Percentiles rank a stretch among this genome's conserved stretches.
These are phyloP conservation scores for Pterocles orientalis DNA, from an alignment of 2,113 vertebrate species.

Conservation along the genomic window DNA sequence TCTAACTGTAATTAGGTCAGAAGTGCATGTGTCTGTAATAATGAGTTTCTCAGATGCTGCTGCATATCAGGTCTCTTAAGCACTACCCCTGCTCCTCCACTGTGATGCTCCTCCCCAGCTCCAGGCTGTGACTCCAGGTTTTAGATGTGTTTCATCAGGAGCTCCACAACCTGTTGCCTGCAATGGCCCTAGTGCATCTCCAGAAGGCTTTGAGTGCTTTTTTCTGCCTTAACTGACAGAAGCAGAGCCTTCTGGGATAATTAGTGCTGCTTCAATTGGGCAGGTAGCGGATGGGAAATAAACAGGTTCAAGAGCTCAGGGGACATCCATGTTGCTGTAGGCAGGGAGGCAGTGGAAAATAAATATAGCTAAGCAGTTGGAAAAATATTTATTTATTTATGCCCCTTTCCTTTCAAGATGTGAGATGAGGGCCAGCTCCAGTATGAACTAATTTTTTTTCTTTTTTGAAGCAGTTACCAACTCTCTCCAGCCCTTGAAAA, in stretches of 20 bases:
- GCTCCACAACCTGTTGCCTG: constrained; percentile 37
- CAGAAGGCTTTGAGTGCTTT: constrained; percentile 56
- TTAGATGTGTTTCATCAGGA: constrained; percentile 10
- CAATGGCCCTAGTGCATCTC: constrained; percentile 12
- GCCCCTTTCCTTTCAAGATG: constrained; percentile 43
- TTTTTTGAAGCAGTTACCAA: background rate
- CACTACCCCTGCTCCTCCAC: background rate
- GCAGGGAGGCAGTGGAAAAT: constrained; percentile 60
- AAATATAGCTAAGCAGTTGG: constrained; percentile 71
- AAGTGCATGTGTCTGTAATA: background rate
- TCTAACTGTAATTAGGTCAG: background rate
- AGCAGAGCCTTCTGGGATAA: constrained; percentile 53
- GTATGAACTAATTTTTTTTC: background rate
- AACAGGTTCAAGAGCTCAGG: constrained; percentile 67
- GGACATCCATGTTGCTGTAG: constrained; percentile 63
- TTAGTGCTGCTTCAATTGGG: constrained; percentile 71
- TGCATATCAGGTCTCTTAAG: background rate
- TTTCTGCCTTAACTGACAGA: constrained; percentile 44
- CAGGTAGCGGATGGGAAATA: constrained; percentile 22
- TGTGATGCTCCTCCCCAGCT: background rate
- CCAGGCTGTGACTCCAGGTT: constrained; percentile 8
- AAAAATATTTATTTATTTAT: constrained; percentile 73
- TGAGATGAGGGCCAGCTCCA: background rate
- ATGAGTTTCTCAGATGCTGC: background rate
- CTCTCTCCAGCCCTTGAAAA: background rate